Conservation (phyloP, 2,888 invertebrate genomes). For the Dryomyza anilis region DNA sequence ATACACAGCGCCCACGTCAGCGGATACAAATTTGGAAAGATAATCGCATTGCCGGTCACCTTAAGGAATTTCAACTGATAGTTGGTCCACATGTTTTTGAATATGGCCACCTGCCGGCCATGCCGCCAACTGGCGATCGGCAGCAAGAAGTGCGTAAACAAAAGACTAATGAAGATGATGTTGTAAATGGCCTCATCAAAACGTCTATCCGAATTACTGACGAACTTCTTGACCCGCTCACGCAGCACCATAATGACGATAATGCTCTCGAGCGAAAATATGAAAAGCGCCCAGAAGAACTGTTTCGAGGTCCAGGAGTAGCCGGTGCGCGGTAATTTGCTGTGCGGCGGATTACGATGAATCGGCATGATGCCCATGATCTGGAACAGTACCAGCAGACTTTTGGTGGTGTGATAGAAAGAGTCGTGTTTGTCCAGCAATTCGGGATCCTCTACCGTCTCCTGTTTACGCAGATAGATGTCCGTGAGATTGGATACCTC, state of each 20-base stretch:
- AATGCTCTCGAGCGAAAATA: conserved; percentile 68
- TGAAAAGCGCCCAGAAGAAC: conserved; percentile 70
- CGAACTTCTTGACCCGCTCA: conserved; percentile 65
- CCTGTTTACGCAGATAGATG: conserved; percentile 56
- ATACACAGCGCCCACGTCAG: conserved; percentile 71
- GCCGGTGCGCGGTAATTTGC: conserved; percentile 64
- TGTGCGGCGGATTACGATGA: conserved; percentile 67
- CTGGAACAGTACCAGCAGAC: conserved; percentile 72
- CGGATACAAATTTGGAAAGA: conserved; percentile 69
- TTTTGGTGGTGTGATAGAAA: conserved; percentile 74
- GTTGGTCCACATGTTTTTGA: conserved; percentile 80
- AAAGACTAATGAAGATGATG: conserved; percentile 73
- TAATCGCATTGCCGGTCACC: conserved; percentile 66
- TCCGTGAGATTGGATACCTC: conserved; percentile 41
- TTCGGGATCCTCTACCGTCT: conserved; percentile 64
- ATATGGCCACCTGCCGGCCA: conserved; percentile 73
- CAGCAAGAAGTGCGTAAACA: conserved; percentile 73
- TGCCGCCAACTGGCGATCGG: conserved; percentile 75
- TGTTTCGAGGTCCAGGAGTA: conserved; percentile 72
- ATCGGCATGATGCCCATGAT: conserved; percentile 80
- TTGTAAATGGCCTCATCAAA: conserved; percentile 79
- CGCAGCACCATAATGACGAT: conserved; percentile 64
- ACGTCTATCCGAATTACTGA: conserved; percentile 67
- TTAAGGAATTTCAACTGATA: conserved; percentile 67
- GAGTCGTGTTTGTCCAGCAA: conserved; percentile 71